Base-by-base conservation (phyloP, 2,113 vertebrate genomes). In the Scytalopus superciliaris region DNA sequence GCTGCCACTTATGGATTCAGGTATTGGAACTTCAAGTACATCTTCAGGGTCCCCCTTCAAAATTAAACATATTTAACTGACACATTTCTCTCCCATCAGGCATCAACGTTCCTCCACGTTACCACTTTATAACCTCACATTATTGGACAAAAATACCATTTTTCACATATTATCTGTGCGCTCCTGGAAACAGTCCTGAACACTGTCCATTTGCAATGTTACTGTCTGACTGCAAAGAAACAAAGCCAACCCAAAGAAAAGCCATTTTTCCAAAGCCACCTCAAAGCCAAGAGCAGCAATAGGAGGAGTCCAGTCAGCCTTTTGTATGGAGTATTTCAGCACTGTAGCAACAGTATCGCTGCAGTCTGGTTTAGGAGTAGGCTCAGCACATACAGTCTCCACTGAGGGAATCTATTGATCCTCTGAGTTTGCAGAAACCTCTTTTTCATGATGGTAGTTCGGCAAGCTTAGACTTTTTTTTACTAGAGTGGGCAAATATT, bases 11-110 rank as follows among this genome's bases (percentile, higher is more conserved):
- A 94, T 64, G 17, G 97, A 96, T 87, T 98, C 98, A 16, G 97
- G 96, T 55, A 97, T 69, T 3, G 97, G 75, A 39, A 92, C 88
- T 73, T 98, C 98, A 83, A 96, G 97, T 19, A 89, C 70, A n/a
- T 97, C 98, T 87, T 98, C 98, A 78, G 97, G 82, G 55, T 98
- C 97, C 50, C 95, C 97, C 98, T 98, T 96, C 57, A 94, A 94
- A 97, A 94, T 66, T 2, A 89, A 84, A 92, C 16, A 52, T 16
- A 88, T 72, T 93, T 78, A 60, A 79, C 50, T 90, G 73, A 86
- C 40, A 64, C 18, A 82, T 87, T 19, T 17, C 31, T 49, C 78
- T 42, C 47, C 35, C 39, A 49, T 37, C 35, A 82, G n/a, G n/a
- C 42, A 78, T 33, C 37, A 56, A 22, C 18, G 25, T n/a, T 84